Evolutionary conservation across 2,888 invertebrate genomes (phyloP), one percentile per base, ranked within the genome.

Genomic region (Cephalotes varians): DNA sequence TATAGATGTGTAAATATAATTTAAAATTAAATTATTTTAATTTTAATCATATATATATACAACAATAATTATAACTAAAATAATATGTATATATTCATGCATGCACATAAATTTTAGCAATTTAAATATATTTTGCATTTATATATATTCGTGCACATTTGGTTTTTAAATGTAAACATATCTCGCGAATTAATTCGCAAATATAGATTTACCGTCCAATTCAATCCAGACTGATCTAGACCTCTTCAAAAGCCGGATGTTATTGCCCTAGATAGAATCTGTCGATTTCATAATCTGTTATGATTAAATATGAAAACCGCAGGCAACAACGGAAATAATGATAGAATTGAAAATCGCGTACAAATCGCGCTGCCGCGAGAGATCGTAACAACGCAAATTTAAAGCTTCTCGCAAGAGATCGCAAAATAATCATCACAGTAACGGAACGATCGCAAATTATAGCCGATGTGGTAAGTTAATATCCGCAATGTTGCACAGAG

Each of bases 391-490:
- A 44, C 77, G 67, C 18, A 62, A 67, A 67, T 67, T 77, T 67
- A 67, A 67, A 77, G 21, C 54, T 54, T n/a, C 21, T 67, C 18
- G 21, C 65, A 12, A 40, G 18, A 71, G 34, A 71, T 65, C 65
- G 67, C 44, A 18, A 77, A 56, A 67, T 77, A 69, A 79, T 79
- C 56, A 65, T 76, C 76, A 15, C 65, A 44, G 31, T 54, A 77
- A 67, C 77, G 67, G 54, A 56, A 28, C 65, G 67, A 69, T 69
- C 31, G 77, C 69, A 69, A 77, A 77, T 77, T 69, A 44, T 31
- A 77, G 77, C 15, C 67, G 67, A 56, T 44, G 54, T 44, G 31
- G 54, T 67, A 56, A 69, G 49, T 79, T 79, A 79, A 79, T 56
- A 69, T 79, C 69, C 69, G 69, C 69, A 28, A 67, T 67, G 56